These are phyloP conservation scores for Saccostrea glomerata DNA, from an alignment of 1,140 invertebrate species.

Conservation along the genomic window DNA sequence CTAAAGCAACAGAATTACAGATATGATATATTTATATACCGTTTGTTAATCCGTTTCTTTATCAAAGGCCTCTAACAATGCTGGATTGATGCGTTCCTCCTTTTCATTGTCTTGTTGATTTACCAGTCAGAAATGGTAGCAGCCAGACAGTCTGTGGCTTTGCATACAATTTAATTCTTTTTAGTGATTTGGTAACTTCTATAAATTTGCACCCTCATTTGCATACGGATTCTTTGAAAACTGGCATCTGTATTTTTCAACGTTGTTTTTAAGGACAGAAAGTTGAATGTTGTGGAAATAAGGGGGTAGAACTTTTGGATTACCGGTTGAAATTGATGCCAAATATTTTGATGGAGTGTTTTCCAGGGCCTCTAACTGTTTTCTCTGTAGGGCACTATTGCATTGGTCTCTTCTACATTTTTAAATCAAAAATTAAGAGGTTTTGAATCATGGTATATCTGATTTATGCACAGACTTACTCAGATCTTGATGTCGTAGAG, in stretches of 20 bases:
- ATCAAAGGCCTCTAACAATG: no score
- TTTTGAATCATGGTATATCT: conserved; percentile 23
- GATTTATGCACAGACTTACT: conserved; percentile 31
- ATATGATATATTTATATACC: no score
- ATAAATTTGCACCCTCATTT: conserved; percentile 37
- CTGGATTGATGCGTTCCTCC: neutral
- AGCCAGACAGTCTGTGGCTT: neutral
- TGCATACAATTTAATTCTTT: neutral
- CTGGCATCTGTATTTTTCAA: neutral
- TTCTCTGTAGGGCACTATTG: conserved; percentile 42
- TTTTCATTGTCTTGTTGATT: conserved; percentile 1
- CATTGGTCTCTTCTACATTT: neutral
- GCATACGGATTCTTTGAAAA: conserved; percentile 20
- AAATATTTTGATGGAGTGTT: conserved; percentile 9
- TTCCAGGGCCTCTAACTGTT: conserved; percentile 20
- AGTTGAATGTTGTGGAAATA: conserved; percentile 17
- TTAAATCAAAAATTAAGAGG: conserved; percentile 50
- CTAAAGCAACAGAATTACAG: no score
- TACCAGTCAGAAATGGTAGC: neutral
- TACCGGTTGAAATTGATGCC: neutral
- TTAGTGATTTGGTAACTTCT: neutral
- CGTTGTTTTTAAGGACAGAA: neutral
- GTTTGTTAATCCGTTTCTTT: no score
- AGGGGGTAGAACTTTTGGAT: neutral
- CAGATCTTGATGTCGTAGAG: conserved; percentile 49